Conservation (phyloP, 2,888 invertebrate species). For the Cylindroiulus punctatus region DNA sequence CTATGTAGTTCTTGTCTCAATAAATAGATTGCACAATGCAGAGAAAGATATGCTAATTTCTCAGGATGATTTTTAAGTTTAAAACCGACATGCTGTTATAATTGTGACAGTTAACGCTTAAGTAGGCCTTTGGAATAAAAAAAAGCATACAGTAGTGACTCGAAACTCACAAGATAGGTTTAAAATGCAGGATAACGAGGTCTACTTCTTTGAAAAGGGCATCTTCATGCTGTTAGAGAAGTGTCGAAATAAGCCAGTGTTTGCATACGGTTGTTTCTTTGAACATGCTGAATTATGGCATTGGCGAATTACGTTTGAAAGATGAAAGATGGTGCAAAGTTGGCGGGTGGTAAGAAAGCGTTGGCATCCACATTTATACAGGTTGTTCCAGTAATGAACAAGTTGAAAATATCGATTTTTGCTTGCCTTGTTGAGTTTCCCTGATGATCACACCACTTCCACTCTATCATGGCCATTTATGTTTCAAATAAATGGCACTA, state of each 20-base stretch:
- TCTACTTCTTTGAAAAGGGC: background rate
- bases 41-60: constrained; percentile 19
- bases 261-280: constrained; percentile 19
- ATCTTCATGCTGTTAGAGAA: constrained; percentile 26
- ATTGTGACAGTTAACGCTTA: background rate
- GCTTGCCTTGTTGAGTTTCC: constrained; percentile 9
- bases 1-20: background rate
- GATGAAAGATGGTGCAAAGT: constrained; percentile 11
- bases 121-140: constrained; percentile 9
- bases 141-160: constrained; percentile 2
- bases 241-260: constrained; percentile 14
- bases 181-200: background rate
- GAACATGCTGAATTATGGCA: constrained; percentile 21
- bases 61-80: background rate
- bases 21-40: constrained; percentile 19
- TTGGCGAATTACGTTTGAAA: constrained; percentile 32
- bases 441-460: background rate
- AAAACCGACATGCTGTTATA: constrained; percentile 11
- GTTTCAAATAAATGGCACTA: constrained; percentile 26
- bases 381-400: constrained; percentile 11
- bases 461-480: background rate
- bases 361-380: constrained; percentile 32
- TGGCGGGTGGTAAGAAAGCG: constrained; percentile 20
- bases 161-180: background rate
- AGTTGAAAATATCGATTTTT: constrained; percentile 32